Percentiles rank a stretch among this genome's conserved stretches.
Evolutionary conservation across 2,797 vertebrate genomes (phyloP).

Genomic region (Cheirogaleus major): DNA sequence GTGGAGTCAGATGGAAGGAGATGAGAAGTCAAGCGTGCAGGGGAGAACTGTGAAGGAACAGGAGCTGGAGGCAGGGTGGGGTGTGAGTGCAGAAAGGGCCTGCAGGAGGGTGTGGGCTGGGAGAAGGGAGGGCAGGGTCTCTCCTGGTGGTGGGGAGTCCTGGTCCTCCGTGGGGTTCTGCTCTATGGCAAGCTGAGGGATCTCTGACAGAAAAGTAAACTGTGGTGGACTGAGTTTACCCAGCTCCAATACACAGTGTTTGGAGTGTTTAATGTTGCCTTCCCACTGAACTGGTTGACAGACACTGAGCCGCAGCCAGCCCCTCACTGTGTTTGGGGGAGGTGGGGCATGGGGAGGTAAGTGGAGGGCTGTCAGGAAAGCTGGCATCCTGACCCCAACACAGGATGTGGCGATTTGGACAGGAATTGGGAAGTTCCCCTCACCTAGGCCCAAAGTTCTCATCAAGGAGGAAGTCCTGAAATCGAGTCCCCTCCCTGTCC

Average conservation of each 20-base stretch:
- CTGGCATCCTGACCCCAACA: background rate
- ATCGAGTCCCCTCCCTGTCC: background rate
- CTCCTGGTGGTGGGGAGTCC: background rate
- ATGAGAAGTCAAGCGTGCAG: background rate
- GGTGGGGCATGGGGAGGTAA: background rate
- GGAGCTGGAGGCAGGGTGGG: background rate
- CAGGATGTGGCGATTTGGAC: background rate
- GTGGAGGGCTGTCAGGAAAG: background rate
- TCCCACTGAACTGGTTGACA: conserved; percentile 73
- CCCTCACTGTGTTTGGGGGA: conserved; percentile 34
- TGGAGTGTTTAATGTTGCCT: conserved; percentile 81
- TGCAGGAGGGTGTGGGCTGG: background rate
- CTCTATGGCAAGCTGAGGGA: conserved; percentile 67
- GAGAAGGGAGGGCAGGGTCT: background rate
- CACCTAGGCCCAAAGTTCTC: background rate
- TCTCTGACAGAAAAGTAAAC: conserved; percentile 84
- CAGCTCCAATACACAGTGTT: conserved; percentile 77
- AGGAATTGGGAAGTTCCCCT: background rate
- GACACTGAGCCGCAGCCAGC: conserved; percentile 61
- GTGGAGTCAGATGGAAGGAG: background rate
- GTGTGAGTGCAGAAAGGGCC: background rate
- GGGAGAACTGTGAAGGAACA: background rate
- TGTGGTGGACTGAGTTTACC: conserved; percentile 81
- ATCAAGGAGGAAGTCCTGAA: background rate
- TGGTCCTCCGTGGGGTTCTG: conserved; percentile 50